Evolutionary conservation across 2,888 invertebrate species (phyloP).

Genomic region (Empis livida): DNA sequence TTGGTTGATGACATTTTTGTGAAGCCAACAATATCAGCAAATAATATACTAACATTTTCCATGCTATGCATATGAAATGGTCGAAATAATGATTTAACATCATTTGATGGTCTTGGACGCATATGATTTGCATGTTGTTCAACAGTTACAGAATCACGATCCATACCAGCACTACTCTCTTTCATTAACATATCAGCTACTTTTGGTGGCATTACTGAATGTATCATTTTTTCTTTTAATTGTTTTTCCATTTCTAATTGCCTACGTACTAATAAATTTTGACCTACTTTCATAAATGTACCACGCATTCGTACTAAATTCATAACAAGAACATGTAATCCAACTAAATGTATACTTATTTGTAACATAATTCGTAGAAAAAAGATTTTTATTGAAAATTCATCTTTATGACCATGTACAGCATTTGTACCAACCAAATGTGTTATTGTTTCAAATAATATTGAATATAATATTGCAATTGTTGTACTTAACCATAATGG

Average conservation of each 20-base stretch:
- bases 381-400: constrained; percentile 45
- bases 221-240: constrained; percentile 93
- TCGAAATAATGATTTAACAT: constrained; percentile 73
- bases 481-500: constrained; percentile 74
- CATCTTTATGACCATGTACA: constrained; percentile 33
- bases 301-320: constrained; percentile 85
- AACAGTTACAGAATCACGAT: constrained; percentile 16
- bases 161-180: constrained; percentile 39
- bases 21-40: constrained; percentile 96
- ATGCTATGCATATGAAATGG: constrained; percentile 96
- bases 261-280: constrained; percentile 75
- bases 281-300: constrained; percentile 93
- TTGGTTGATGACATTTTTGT: constrained; percentile 96
- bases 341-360: constrained; percentile 80
- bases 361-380: constrained; percentile 67
- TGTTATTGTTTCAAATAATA: constrained; percentile 68
- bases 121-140: constrained; percentile 23
- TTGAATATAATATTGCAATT: constrained; percentile 70
- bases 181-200: constrained; percentile 76
- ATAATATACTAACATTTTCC: constrained; percentile 91
- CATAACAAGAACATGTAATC: constrained; percentile 87
- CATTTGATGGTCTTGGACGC: constrained; percentile 28
- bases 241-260: constrained; percentile 89
- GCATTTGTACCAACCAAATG: constrained; percentile 35
- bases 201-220: constrained; percentile 93